Evolutionary conservation across 2,113 vertebrate genomes (phyloP), one percentile per base, ranked within the genome.

Genomic region (Chionodraco myersi): DNA sequence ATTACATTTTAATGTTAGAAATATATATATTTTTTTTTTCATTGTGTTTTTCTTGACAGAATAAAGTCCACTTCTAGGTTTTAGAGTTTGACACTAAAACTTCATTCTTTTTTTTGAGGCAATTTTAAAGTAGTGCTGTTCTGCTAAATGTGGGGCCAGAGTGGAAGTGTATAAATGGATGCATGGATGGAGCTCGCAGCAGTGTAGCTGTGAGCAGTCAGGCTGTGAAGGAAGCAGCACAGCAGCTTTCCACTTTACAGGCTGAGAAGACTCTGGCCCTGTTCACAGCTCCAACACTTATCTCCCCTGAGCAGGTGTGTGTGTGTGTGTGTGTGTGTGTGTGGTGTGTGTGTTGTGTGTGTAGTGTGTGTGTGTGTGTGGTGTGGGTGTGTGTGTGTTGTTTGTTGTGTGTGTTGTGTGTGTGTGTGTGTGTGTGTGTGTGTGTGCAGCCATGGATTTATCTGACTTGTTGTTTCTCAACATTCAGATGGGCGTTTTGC

Each of bases 271-370:
- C 75, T 67, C 77, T 82, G 82, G 84, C 82, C 78, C 78, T 74
- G 68, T 68, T 82, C 60, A 72, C 77, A 61, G 76, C 79, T 85
- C 72, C 79, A 87, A 45, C 84, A 93, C 88, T 91, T 92, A 92
- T 92, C 90, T 91, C 79, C 82, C 85, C 80, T 81, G 81, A 89
- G 84, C 92, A 93, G 92, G 87, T 89, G 84, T 83, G 84, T 59
- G 26, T 49, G 72, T 4, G 48, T 54, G 47, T 67, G 41, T 49
- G 72, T 4, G 48, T 54, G 47, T 67, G 87, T 89, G 84, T 83
- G 84, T 59, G n/a, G n/a, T n/a, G n/a, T n/a, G n/a, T n/a, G n/a
- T n/a, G n/a, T n/a, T n/a, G n/a, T n/a, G n/a, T n/a, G n/a, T n/a
- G n/a, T n/a, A n/a, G n/a, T 49, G 72, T 4, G 48, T 54, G 47